These are phyloP conservation scores for Spongia lamella DNA, from an alignment of 37 sponge, comb jelly and placozoan genomes.

Conservation along the genomic window DNA sequence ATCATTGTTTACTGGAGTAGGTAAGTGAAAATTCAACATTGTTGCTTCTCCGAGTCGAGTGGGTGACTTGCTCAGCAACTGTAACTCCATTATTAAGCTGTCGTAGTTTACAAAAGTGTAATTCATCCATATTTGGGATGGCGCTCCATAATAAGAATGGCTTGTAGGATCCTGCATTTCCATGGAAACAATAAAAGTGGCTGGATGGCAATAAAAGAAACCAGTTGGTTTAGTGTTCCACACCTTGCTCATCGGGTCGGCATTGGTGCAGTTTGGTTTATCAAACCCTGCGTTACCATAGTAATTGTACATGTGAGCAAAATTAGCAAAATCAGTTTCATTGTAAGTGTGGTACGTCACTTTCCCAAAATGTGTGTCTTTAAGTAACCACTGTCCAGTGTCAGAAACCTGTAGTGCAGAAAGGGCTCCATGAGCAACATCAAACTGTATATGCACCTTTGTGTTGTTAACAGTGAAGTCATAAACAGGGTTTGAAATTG, in stretches of 20 bases:
- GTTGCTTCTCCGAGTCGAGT: conserved; percentile 68
- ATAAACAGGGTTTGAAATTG: background rate
- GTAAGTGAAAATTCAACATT: conserved; percentile 58
- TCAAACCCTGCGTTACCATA: conserved; percentile 65
- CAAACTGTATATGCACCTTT: conserved; percentile 10
- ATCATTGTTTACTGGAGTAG: background rate
- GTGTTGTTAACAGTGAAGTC: conserved; percentile 9
- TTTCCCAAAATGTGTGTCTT: background rate
- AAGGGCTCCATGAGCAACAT: background rate
- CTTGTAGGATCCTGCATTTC: background rate
- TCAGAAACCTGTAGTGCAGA: background rate
- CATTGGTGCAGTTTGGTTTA: conserved; percentile 59
- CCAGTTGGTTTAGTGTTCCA: background rate
- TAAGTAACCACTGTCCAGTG: background rate
- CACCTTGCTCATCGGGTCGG: conserved; percentile 35
- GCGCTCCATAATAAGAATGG: conserved; percentile 59
- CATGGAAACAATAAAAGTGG: conserved; percentile 21
- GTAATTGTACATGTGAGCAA: conserved; percentile 33
- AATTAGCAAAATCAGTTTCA: conserved; percentile 52
- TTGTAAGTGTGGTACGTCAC: conserved; percentile 67
- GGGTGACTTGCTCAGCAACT: conserved; percentile 48
- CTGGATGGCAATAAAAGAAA: conserved; percentile 14
- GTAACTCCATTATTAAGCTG: conserved; percentile 25
- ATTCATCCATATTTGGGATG: conserved; percentile 35
- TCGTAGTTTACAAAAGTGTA: background rate